phyloP scores from a whole-genome alignment of 1,140 invertebrate species.

The Drosophila nigrodunni region DNA sequence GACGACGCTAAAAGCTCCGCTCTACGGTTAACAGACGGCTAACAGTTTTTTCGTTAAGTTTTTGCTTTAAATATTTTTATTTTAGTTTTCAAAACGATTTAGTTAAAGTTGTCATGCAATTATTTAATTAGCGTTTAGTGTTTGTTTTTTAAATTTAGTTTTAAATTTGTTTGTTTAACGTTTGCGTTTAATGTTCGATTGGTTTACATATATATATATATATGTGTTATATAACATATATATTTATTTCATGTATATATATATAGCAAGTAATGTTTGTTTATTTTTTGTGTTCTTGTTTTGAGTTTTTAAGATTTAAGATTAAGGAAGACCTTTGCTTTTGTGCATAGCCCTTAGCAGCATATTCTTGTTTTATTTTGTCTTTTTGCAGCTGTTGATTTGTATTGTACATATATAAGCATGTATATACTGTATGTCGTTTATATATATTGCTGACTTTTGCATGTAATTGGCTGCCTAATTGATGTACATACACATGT shows the following conservation, averaged over 20 bases:
- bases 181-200: conserved; percentile 11
- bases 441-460: conserved; percentile 29
- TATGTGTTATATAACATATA: no score
- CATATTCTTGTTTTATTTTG: conserved; percentile 13
- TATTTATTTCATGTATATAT: no score
- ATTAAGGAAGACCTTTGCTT: conserved; percentile 69
- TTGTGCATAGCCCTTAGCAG: conserved; percentile 55
- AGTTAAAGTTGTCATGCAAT: conserved; percentile 30
- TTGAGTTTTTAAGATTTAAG: conserved; percentile 37
- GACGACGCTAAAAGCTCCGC: conserved; percentile 61
- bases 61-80: conserved; percentile 8
- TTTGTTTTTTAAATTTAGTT: conserved; percentile 21
- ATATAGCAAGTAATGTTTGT: conserved; percentile 24
- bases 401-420: conserved; percentile 8
- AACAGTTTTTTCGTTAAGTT: conserved; percentile 21
- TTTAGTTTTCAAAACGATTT: conserved; percentile 26
- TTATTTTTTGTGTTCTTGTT: conserved; percentile 23
- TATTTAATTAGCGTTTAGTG: conserved; percentile 20
- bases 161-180: conserved; percentile 26
- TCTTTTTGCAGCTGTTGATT: conserved; percentile 28
- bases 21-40: conserved; percentile 29
- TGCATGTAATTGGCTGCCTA: conserved; percentile 51
- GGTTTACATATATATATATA: conserved; percentile 6
- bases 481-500: conserved; percentile 41
- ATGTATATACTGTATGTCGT: conserved; percentile 20